Evolutionary conservation across 2,888 invertebrate genomes (phyloP), one percentile per base, ranked within the genome.

Genomic region (Notocelia uddmanniana): DNA sequence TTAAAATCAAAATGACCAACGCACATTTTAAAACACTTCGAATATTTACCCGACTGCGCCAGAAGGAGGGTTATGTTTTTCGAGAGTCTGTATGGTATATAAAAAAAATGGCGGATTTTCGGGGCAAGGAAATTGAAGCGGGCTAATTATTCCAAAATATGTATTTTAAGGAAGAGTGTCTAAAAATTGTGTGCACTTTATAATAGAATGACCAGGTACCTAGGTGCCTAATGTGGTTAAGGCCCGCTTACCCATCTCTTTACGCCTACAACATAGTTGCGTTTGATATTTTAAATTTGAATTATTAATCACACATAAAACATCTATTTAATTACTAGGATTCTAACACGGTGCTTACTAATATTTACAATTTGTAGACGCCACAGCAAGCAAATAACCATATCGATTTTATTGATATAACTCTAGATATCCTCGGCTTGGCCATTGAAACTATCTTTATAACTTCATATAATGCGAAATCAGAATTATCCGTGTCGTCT

Each of bases 271-370:
- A 37, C n/a, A 15, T 55, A 10, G 11, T 8, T 18, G 41, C 21
- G 18, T 18, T 54, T 60, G 54, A 62, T 63, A 69, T 66, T 71
- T 69, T 48, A 45, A 45, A 64, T 74, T 69, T 74, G 79, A 77
- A 80, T 80, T 81, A 80, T 80, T 75, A 76, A 81, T 81, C 67
- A 73, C 76, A 73, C 77, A 85, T 86, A 86, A 85, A 85, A 70
- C 58, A 69, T 19, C 23, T 58, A 77, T 68, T 70, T 85, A 80
- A 87, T 83, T 76, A 74, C 71, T 74, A 64, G 76, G 75, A 75
- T 78, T 77, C 80, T 74, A 76, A 74, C 73, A 76, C 79, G 81
- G 79, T 78, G 74, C 76, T 85, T 85, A 83, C 79, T 77, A 86
- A 87, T 86, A 80, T 79, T 80, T 68, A 73, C 66, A 48, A 68